These are phyloP conservation scores for Synergus japonicus DNA, from an alignment of 2,888 invertebrate species.

Conservation along the genomic window DNA sequence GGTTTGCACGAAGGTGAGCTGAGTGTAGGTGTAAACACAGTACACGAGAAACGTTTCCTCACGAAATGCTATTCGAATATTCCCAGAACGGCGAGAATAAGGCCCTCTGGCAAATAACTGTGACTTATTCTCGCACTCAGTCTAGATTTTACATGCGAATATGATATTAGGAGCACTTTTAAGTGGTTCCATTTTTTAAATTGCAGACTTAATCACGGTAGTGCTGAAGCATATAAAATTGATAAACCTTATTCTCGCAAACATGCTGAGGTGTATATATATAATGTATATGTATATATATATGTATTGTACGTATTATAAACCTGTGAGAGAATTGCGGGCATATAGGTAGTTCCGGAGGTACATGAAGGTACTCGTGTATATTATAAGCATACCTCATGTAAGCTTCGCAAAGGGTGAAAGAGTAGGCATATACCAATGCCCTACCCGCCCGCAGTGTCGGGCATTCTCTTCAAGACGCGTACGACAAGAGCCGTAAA, in stretches of 20 bases:
- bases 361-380: slow-evolving; percentile 44
- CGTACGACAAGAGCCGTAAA: slow-evolving; percentile 60
- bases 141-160: slow-evolving; percentile 4
- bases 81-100: slow-evolving; percentile 50
- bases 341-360: neutral
- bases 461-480: slow-evolving; percentile 56
- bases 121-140: slow-evolving; percentile 23
- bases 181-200: neutral
- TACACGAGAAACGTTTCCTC: slow-evolving; percentile 42
- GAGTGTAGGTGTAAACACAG: slow-evolving; percentile 56
- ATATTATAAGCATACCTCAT: slow-evolving; percentile 46
- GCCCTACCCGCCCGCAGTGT: slow-evolving; percentile 45
- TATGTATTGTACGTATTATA: neutral
- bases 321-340: neutral
- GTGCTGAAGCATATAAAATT: neutral
- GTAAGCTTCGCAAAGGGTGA: slow-evolving; percentile 51
- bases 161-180: neutral
- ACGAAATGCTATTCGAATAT: slow-evolving; percentile 50
- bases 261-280: no score
- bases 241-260: neutral
- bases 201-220: no score
- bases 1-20: slow-evolving; percentile 45
- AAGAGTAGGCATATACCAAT: slow-evolving; percentile 5
- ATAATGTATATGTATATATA: neutral
- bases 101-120: slow-evolving; percentile 51